Evolutionary conservation across 2,888 invertebrate species (phyloP).

Genomic region (Galerucella nymphaeae): DNA sequence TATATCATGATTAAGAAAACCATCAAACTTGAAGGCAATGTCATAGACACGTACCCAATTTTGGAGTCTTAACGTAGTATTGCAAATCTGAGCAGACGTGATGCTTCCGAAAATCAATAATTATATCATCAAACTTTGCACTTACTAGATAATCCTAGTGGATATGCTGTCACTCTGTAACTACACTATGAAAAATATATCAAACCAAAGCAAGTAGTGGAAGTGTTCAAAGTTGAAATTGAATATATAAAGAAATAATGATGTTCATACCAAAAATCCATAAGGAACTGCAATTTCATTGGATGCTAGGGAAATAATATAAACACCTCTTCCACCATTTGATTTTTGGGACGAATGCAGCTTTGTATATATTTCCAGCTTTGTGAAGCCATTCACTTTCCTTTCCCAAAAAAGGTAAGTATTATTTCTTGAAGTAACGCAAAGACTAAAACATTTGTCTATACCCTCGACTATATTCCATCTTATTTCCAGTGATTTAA

Average conservation of each 20-base stretch:
- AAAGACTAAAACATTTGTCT: too few species aligned
- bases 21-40: not conserved
- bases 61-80: not conserved
- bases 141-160: conserved; percentile 14
- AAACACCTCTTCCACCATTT: too few species aligned
- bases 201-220: not conserved
- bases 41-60: not conserved
- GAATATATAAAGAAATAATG: too few species aligned
- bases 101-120: conserved; percentile 25
- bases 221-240: not conserved
- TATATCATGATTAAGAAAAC: not conserved
- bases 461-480: not conserved
- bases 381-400: too few species aligned
- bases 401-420: too few species aligned
- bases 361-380: too few species aligned
- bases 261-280: too few species aligned
- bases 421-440: too few species aligned
- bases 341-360: too few species aligned
- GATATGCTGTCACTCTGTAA: not conserved
- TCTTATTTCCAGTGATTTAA: conserved; percentile 35
- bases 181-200: not conserved
- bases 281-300: too few species aligned
- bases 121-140: conserved; percentile 29
- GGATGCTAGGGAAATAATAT: too few species aligned
- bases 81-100: conserved; percentile 26